Evolutionary conservation across 2,888 invertebrate species (phyloP).

Genomic region (Napeogenes inachia): DNA sequence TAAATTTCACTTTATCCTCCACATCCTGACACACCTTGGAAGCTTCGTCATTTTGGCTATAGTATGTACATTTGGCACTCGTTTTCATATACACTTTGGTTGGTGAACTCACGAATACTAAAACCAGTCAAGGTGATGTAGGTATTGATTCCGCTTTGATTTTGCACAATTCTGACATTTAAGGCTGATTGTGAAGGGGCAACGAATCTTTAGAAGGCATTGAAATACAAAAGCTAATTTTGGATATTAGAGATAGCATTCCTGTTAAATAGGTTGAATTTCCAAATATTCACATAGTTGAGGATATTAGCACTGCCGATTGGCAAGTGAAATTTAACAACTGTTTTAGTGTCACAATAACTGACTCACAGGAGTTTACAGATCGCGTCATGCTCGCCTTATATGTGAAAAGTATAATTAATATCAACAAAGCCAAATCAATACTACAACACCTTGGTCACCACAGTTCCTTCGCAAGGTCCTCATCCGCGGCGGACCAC

Average conservation of each 20-base stretch:
- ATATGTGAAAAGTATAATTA: slow-evolving; percentile 25
- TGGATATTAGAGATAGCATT: not conserved
- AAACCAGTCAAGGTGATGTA: slow-evolving; percentile 47
- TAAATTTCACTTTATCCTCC: slow-evolving; percentile 49
- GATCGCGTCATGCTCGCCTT: slow-evolving; percentile 32
- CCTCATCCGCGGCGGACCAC: slow-evolving; percentile 66
- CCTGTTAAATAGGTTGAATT: too few species aligned
- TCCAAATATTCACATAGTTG: not conserved
- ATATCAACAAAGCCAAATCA: slow-evolving; percentile 33
- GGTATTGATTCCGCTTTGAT: slow-evolving; percentile 22
- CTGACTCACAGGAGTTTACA: slow-evolving; percentile 33
- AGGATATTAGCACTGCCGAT: slow-evolving; percentile 17
- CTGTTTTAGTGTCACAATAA: slow-evolving; percentile 26
- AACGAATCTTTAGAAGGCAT: slow-evolving; percentile 12
- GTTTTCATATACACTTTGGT: slow-evolving; percentile 75
- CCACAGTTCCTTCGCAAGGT: slow-evolving; percentile 77
- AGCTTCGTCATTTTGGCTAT: slow-evolving; percentile 67
- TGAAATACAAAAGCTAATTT: slow-evolving; percentile 8
- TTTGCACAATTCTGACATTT: slow-evolving; percentile 22
- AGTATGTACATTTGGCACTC: slow-evolving; percentile 60
- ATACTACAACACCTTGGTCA: slow-evolving; percentile 72
- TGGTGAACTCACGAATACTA: slow-evolving; percentile 77
- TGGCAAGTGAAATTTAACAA: slow-evolving; percentile 21
- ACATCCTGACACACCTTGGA: slow-evolving; percentile 37
- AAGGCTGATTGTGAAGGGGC: slow-evolving; percentile 22